These are phyloP conservation scores for Nyctibius grandis DNA, from an alignment of 2,797 vertebrate species.

Conservation along the genomic window DNA sequence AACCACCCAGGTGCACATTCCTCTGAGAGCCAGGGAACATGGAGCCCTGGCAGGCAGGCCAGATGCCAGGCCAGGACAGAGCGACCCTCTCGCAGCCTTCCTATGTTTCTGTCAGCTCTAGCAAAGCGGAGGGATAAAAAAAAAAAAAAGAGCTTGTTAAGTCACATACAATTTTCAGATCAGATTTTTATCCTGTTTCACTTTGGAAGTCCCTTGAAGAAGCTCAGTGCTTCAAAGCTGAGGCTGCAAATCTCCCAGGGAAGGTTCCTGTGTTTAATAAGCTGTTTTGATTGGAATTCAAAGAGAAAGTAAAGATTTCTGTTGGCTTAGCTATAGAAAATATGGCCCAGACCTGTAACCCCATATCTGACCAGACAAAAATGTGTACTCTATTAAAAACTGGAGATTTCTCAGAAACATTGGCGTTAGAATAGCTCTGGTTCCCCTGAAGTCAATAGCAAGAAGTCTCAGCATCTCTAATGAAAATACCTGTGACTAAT, in stretches of 20 bases:
- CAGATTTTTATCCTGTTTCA: neutral
- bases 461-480: neutral
- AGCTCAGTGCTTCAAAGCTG: neutral
- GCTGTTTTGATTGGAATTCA: conserved; percentile 29
- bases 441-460: neutral
- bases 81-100: neutral
- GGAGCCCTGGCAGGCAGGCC: neutral
- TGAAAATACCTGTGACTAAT: conserved; percentile 1
- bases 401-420: neutral
- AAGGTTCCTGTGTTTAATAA: conserved; percentile 25
- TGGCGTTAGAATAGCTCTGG: neutral
- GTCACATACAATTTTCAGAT: neutral
- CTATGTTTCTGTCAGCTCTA: neutral
- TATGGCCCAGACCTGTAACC: neutral
- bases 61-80: neutral
- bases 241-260: neutral
- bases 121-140: neutral
- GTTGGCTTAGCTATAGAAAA: neutral
- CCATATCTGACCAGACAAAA: neutral
- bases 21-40: neutral
- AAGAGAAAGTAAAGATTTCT: conserved; percentile 41
- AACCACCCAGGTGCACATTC: neutral
- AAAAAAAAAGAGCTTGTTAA: neutral
- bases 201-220: neutral
- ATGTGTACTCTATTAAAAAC: neutral